phyloP scores from a whole-genome alignment of 2,797 vertebrate species.

The Anomalospiza imberbis region DNA sequence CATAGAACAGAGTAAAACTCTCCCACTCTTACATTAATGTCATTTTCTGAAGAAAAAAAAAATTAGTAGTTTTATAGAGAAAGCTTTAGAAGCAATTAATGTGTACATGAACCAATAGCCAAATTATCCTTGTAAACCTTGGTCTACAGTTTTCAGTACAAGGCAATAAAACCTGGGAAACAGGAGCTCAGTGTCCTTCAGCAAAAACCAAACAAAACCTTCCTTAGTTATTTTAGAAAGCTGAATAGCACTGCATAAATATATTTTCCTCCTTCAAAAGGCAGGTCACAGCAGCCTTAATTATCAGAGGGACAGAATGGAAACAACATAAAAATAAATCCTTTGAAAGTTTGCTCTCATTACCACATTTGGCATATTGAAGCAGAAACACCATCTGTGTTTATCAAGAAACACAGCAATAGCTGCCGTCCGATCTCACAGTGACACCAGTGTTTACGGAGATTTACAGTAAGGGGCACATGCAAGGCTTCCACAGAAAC shows the following conservation, averaged over 20 bases:
- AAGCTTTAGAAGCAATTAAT: background rate
- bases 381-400: slow-evolving; percentile 64
- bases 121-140: background rate
- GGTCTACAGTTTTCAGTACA: background rate
- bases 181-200: background rate
- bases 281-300: slow-evolving; percentile 45
- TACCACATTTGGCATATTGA: slow-evolving; percentile 58
- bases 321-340: slow-evolving; percentile 51
- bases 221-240: slow-evolving; percentile 25
- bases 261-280: slow-evolving; percentile 9
- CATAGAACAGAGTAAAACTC: background rate
- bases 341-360: slow-evolving; percentile 44
- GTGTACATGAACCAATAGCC: background rate
- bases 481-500: slow-evolving; percentile 9
- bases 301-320: slow-evolving; percentile 31
- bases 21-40: background rate
- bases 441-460: slow-evolving; percentile 53
- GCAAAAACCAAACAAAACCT: background rate
- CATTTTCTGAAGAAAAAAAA: background rate
- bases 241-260: background rate
- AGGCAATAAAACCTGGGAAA: slow-evolving; percentile 2
- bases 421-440: background rate
- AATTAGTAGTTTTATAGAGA: background rate
- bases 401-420: slow-evolving; percentile 18
- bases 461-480: slow-evolving; percentile 19